Evolutionary conservation across 2,797 vertebrate genomes (phyloP), one percentile per base, ranked within the genome.

Genomic region (Mionectes olivaceus): DNA sequence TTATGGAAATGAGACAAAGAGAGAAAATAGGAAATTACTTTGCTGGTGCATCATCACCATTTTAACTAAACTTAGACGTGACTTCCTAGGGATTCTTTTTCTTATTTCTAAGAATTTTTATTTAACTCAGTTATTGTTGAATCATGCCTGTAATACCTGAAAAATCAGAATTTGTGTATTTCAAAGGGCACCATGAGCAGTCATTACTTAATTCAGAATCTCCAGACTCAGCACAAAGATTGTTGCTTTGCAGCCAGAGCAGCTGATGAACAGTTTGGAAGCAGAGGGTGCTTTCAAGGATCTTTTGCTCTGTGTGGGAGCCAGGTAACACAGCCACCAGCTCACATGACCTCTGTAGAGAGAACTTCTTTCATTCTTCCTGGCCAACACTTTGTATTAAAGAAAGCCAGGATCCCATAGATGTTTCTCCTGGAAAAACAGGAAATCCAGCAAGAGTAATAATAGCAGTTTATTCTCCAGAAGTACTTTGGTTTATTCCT

Each of bases 11-110:
- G 44, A 83, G 41, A 19, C 6, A 68, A 69, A 60, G 17, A 74
- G 49, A 82, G 33, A 83, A 83, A 90, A 70, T 16, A 23, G 73
- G 53, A 88, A 88, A 93, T 93, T 25, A 75, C 19, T 84, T 89
- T 71, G 25, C 8, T 80, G 59, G 23, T 43, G 37, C 73, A 67
- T 83, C 57, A 83, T 90, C 43, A 46, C 13, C 27, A 7, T 78
- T 90, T 94, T 49, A 88, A 53, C 41, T 77, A 78, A 91, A 56
- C 60, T 73, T 69, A 53, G 30, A 64, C 53, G 11, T 50, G 39
- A 55, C 50, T 59, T 83, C 37, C 41, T 37, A 28, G 25, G 23
- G 64, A 83, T 53, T 50, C 33, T 81, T 57, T 76, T 74, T 56
- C 69, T 90, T 25, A 27, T 44, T 85, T 79, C 60, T 83, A 44